Conservation (phyloP, 2,797 vertebrate genomes). For the Ptychadena robeensis region DNA sequence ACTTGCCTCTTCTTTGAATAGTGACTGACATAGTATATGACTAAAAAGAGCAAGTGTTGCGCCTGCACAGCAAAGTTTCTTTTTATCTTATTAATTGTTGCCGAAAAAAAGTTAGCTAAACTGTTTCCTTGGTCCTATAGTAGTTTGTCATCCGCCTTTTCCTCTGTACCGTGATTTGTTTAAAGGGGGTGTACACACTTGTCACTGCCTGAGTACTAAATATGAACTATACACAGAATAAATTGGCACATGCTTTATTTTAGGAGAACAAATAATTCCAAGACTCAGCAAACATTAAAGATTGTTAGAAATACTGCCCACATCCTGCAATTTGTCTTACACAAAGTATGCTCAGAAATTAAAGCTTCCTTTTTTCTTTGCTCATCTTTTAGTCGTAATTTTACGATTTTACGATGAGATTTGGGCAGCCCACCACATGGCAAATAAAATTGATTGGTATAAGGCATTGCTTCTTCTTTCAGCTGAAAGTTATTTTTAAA, state of each 20-base stretch:
- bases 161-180: background rate
- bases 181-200: background rate
- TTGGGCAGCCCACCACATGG: background rate
- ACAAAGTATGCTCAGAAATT: constrained; percentile 11
- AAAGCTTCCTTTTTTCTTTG: constrained; percentile 1
- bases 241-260: constrained; percentile 23
- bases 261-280: constrained; percentile 23
- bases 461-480: constrained; percentile 4
- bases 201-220: background rate
- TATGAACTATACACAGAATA: constrained; percentile 4
- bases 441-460: constrained; percentile 18
- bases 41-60: background rate
- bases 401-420: background rate
- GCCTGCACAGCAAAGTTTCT: background rate
- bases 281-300: constrained; percentile 6
- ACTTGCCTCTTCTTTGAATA: background rate
- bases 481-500: background rate
- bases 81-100: background rate
- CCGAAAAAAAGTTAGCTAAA: background rate
- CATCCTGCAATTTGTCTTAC: constrained; percentile 30
- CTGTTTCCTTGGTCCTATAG: background rate
- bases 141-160: background rate
- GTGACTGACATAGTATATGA: background rate
- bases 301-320: constrained; percentile 6
- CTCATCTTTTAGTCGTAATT: constrained; percentile 18